These are phyloP conservation scores for Uria aalge DNA, from an alignment of 2,113 vertebrate species.

Conservation along the genomic window DNA sequence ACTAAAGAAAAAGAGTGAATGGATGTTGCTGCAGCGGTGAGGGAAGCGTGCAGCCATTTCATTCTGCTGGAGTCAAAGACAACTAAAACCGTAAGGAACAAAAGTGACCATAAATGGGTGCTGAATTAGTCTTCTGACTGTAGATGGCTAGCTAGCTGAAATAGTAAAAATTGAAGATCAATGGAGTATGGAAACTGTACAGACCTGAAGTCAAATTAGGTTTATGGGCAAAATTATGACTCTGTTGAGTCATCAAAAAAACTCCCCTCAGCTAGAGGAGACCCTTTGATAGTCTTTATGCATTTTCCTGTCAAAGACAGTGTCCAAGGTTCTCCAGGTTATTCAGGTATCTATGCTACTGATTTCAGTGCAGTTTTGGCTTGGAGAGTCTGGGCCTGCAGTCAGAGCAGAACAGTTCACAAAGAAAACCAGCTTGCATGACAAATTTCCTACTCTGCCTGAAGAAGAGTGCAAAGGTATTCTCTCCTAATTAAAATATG, in stretches of 20 bases:
- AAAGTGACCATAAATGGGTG: not conserved
- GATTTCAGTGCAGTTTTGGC: not conserved
- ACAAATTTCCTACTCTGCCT: not conserved
- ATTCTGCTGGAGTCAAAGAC: not conserved
- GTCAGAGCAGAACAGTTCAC: not conserved
- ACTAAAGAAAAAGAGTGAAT: not conserved
- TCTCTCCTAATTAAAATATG: constrained; percentile 61
- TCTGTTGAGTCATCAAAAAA: not conserved
- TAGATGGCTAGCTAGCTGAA: not conserved
- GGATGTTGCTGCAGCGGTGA: not conserved
- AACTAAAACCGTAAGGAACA: not conserved
- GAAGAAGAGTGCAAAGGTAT: constrained; percentile 49
- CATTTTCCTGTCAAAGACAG: not conserved
- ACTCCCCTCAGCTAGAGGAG: not conserved
- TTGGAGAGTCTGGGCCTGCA: not conserved
- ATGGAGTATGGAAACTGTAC: not conserved
- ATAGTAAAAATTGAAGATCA: not conserved
- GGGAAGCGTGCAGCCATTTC: not conserved
- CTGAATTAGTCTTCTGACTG: not conserved
- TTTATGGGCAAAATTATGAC: not conserved
- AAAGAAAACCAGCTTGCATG: not conserved
- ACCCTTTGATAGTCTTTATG: not conserved
- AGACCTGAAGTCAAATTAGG: not conserved
- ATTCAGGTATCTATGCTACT: not conserved
- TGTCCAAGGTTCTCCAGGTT: not conserved